A percentile compares a stretch with the other conserved stretches of the same genome.
These are phyloP conservation scores for Rhadina sibilatrix DNA, from an alignment of 2,113 vertebrate genomes.

Conservation along the genomic window DNA sequence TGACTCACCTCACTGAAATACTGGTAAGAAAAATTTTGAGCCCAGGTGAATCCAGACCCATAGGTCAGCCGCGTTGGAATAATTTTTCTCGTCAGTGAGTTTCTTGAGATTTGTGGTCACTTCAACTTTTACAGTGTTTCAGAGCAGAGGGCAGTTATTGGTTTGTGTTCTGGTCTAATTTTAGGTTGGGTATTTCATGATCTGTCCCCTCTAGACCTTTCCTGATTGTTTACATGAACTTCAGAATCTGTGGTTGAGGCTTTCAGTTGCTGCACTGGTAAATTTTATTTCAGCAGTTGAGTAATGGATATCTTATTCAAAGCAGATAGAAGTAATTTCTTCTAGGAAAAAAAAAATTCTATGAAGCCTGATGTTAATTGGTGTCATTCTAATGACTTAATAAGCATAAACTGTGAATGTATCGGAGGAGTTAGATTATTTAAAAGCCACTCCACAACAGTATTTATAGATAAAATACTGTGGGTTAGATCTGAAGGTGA, in stretches of 20 bases:
- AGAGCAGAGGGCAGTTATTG: not conserved
- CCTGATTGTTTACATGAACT: fast-evolving
- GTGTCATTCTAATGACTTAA: not conserved
- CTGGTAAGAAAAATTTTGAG: not conserved
- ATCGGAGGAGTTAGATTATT: not conserved
- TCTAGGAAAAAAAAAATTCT: not conserved
- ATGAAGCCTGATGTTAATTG: not conserved
- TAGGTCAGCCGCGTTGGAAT: not conserved
- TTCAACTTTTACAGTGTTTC: not conserved
- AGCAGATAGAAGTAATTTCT: not conserved
- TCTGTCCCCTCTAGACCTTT: not conserved
- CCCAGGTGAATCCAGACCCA: not conserved
- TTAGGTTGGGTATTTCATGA: not conserved
- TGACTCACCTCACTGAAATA: not conserved
- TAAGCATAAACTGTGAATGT: not conserved
- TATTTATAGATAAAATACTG: not conserved
- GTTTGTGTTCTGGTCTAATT: not conserved
- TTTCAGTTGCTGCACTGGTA: not conserved
- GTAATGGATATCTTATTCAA: not conserved
- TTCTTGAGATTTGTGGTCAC: not conserved
- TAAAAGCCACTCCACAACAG: not conserved
- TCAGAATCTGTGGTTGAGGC: not conserved
- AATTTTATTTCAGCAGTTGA: not conserved
- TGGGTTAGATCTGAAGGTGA: not conserved
- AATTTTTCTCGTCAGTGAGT: not conserved